These are phyloP conservation scores for Plumapathes pennacea DNA, from an alignment of 92 coral and sea anemone species.

Conservation along the genomic window DNA sequence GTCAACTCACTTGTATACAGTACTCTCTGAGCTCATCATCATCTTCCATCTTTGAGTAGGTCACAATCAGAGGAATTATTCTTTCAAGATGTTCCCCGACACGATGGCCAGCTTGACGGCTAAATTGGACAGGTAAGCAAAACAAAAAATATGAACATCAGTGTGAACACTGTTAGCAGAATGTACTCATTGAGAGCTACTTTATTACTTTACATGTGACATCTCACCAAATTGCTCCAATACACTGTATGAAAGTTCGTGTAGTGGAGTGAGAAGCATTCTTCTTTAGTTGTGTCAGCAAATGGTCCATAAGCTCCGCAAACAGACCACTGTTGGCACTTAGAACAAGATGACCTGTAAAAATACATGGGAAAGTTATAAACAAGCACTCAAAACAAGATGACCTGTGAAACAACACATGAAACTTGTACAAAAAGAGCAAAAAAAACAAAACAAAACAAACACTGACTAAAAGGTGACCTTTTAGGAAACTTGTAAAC, in stretches of 20 bases:
- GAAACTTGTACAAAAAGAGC: neutral
- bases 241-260: slow-evolving; percentile 91
- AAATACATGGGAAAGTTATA: neutral
- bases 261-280: slow-evolving; percentile 92
- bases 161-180: neutral
- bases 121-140: slow-evolving; percentile 11
- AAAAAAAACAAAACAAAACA: too few relatives aligned
- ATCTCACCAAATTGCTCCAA: slow-evolving; percentile 91
- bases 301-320: slow-evolving; percentile 87
- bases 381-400: neutral
- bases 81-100: slow-evolving; percentile 97
- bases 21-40: slow-evolving; percentile 95
- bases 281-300: slow-evolving; percentile 72
- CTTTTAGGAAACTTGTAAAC: too few relatives aligned
- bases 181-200: neutral
- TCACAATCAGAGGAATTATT: slow-evolving; percentile 92
- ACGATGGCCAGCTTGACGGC: slow-evolving; percentile 99
- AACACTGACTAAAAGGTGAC: too few relatives aligned
- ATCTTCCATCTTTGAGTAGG: slow-evolving; percentile 84
- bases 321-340: slow-evolving; percentile 92
- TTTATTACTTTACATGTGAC: neutral
- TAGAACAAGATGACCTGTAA: slow-evolving; percentile 82
- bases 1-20: slow-evolving; percentile 81
- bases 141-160: neutral
- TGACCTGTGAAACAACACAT: neutral